phyloP scores from a whole-genome alignment of 2,888 invertebrate genomes.

The Byasa hedistus region DNA sequence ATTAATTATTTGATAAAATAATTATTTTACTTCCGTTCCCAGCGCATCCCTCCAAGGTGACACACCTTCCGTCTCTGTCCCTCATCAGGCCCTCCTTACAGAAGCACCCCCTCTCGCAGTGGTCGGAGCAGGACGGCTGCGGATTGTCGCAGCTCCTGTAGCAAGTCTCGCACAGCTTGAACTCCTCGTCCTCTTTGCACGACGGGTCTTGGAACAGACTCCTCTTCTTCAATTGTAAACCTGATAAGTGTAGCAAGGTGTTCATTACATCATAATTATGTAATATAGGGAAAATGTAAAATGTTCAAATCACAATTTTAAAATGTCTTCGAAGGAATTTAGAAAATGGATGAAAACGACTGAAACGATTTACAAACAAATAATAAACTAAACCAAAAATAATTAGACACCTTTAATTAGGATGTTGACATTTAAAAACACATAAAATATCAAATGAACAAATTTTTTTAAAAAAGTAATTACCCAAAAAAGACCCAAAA shows the following conservation, averaged over 20 bases:
- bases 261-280: too few relatives aligned
- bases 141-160: conserved; percentile 55
- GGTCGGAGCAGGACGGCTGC: conserved; percentile 60
- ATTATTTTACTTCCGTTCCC: conserved; percentile 17
- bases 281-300: too few relatives aligned
- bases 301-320: too few relatives aligned
- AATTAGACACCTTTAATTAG: too few relatives aligned
- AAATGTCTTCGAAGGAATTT: too few relatives aligned
- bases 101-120: conserved; percentile 61
- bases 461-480: too few relatives aligned
- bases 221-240: conserved; percentile 36
- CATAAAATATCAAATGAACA: too few relatives aligned
- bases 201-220: conserved; percentile 32
- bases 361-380: too few relatives aligned
- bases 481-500: too few relatives aligned
- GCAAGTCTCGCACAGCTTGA: conserved; percentile 59
- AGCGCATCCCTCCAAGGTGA: conserved; percentile 45
- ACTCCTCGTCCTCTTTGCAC: conserved; percentile 57
- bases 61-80: conserved; percentile 51
- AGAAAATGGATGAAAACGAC: too few relatives aligned
- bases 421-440: too few relatives aligned
- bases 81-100: conserved; percentile 51
- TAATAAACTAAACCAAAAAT: too few relatives aligned
- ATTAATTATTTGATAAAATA: not conserved
- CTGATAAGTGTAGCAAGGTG: conserved; percentile 33